A percentile compares a stretch with the other conserved stretches of the same genome.
Evolutionary conservation across 2,797 vertebrate species (phyloP).

Genomic region (Rachycentron canadum): DNA sequence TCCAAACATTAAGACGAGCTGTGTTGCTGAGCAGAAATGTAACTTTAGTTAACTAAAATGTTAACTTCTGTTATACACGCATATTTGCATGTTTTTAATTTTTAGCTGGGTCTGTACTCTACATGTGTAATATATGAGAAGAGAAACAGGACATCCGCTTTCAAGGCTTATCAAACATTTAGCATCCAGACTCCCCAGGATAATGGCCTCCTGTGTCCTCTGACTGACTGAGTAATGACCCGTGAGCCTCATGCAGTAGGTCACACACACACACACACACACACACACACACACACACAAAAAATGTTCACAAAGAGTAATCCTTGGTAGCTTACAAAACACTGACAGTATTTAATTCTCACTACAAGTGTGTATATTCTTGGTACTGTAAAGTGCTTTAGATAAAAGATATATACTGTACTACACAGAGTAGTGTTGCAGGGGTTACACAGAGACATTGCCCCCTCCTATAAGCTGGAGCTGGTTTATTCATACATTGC

Average conservation of each 20-base stretch:
- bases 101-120: neutral
- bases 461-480: constrained; percentile 20
- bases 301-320: constrained; percentile 30
- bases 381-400: constrained; percentile 14
- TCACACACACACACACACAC: constrained; percentile 17
- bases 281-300: constrained; percentile 13
- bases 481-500: constrained; percentile 70
- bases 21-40: constrained; percentile 2
- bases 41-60: neutral
- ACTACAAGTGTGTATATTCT: constrained; percentile 12
- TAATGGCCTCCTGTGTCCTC: constrained; percentile 68
- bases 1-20: neutral
- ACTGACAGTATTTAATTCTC: constrained; percentile 23
- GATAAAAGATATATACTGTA: constrained; percentile 18
- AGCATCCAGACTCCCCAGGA: constrained; percentile 57
- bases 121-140: constrained; percentile 30
- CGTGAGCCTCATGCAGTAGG: constrained; percentile 38
- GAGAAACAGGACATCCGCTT: constrained; percentile 67
- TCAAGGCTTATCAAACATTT: constrained; percentile 73
- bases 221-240: constrained; percentile 71
- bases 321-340: constrained; percentile 16
- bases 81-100: neutral
- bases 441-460: constrained; percentile 24
- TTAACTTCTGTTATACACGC: neutral
- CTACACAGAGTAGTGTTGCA: constrained; percentile 6